Percentiles rank a stretch among this genome's conserved stretches.
phyloP scores from a whole-genome alignment of 2,113 vertebrate genomes.

The Platysteira castanea region DNA sequence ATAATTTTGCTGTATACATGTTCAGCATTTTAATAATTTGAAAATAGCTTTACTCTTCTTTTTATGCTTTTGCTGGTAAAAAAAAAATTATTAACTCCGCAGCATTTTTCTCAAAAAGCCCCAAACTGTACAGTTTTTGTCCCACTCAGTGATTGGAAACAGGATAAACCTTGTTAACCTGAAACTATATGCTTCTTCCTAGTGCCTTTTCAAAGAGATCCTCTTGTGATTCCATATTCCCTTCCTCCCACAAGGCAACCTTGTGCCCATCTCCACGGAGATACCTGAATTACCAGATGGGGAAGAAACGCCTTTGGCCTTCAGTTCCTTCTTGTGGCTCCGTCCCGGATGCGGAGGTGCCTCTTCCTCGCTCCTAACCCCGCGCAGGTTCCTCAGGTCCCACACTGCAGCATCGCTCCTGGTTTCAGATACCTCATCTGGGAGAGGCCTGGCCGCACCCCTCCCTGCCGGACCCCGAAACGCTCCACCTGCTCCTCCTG shows the following conservation, averaged over 20 bases:
- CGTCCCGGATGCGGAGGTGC: not conserved
- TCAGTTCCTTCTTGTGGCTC: not conserved
- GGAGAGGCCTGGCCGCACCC: not conserved
- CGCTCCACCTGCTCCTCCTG: not conserved
- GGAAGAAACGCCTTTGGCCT: not conserved
- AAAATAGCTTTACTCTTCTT: constrained; percentile 62
- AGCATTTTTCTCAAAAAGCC: not conserved
- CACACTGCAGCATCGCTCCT: not conserved
- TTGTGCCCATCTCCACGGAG: not conserved
- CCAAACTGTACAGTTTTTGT: not conserved
- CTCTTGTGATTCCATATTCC: not conserved
- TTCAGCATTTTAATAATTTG: constrained; percentile 48
- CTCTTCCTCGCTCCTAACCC: not conserved
- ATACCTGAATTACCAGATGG: no score
- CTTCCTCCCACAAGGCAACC: not conserved
- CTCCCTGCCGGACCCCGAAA: not conserved
- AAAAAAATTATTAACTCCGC: not conserved
- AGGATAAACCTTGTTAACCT: not conserved
- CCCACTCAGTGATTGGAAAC: not conserved
- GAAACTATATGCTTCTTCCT: constrained; percentile 23
- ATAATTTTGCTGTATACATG: constrained; percentile 49
- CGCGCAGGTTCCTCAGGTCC: not conserved
- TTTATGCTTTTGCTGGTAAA: not conserved
- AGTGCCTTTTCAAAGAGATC: constrained; percentile 54
- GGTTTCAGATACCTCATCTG: constrained; percentile 41